phyloP scores from a whole-genome alignment of 2,888 invertebrate species.

The Mythimna ferrago region DNA sequence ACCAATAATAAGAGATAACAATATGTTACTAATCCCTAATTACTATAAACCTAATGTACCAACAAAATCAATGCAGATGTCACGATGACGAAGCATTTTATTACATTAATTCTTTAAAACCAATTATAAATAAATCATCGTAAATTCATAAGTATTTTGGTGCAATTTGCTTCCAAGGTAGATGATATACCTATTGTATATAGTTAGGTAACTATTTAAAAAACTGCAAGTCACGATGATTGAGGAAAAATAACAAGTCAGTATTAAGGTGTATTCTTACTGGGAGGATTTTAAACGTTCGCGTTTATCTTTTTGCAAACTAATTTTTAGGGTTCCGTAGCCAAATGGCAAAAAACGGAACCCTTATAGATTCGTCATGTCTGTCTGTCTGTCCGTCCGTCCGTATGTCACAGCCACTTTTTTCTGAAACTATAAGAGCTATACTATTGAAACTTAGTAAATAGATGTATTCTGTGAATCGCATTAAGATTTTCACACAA shows the following conservation, averaged over 20 bases:
- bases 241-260: slow-evolving; percentile 4
- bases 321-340: too few relatives aligned
- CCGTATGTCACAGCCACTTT: too few relatives aligned
- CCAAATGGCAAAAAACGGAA: too few relatives aligned
- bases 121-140: slow-evolving; percentile 2
- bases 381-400: too few relatives aligned
- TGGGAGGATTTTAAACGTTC: background rate
- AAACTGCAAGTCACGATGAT: slow-evolving; percentile 35
- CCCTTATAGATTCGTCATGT: too few relatives aligned
- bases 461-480: too few relatives aligned
- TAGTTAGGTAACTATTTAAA: background rate
- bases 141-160: slow-evolving; percentile 4
- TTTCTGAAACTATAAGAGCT: too few relatives aligned
- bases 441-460: too few relatives aligned
- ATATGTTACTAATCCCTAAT: background rate
- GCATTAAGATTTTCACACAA: too few relatives aligned
- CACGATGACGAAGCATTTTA: slow-evolving; percentile 23
- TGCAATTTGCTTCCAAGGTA: background rate
- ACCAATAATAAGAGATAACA: background rate
- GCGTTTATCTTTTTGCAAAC: too few relatives aligned
- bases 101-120: background rate
- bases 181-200: background rate
- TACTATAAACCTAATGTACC: slow-evolving; percentile 1
- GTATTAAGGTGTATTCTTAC: background rate
- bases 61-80: background rate